These are phyloP conservation scores for Polypedilum pembai DNA, from an alignment of 1,140 invertebrate genomes.

Conservation along the genomic window DNA sequence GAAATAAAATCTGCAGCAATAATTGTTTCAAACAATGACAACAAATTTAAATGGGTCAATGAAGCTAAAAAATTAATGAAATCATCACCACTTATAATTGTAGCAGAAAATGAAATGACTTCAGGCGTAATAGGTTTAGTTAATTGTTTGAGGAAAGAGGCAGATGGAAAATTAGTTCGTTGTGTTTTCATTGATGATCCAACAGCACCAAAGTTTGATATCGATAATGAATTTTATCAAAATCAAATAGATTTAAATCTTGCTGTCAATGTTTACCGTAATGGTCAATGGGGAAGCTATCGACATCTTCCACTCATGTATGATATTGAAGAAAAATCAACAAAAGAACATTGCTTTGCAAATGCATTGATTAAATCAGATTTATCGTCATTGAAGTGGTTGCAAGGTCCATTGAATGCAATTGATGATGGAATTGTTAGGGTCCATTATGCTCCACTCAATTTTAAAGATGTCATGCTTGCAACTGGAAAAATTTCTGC, in stretches of 20 bases:
- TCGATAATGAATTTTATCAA: slow-evolving; percentile 54
- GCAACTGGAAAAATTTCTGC: slow-evolving; percentile 62
- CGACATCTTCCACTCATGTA: slow-evolving; percentile 57
- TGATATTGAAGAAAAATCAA: slow-evolving; percentile 55
- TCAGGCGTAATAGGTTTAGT: slow-evolving; percentile 82
- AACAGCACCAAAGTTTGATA: slow-evolving; percentile 56
- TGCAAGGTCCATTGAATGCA: slow-evolving; percentile 52
- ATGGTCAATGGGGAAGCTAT: slow-evolving; percentile 73
- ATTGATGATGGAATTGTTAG: slow-evolving; percentile 48
- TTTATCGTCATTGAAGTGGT: slow-evolving; percentile 75
- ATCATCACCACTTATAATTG: slow-evolving; percentile 47
- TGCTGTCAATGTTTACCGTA: slow-evolving; percentile 68
- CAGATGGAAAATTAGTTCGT: slow-evolving; percentile 53
- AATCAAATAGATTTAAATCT: slow-evolving; percentile 63
- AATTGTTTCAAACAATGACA: slow-evolving; percentile 34
- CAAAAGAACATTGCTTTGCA: slow-evolving; percentile 59
- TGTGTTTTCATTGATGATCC: slow-evolving; percentile 58
- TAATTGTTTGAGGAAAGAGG: slow-evolving; percentile 64
- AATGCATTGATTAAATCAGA: slow-evolving; percentile 76
- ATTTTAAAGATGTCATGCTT: slow-evolving; percentile 73
- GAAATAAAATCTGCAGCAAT: slow-evolving; percentile 36
- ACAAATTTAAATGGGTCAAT: slow-evolving; percentile 47
- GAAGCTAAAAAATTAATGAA: slow-evolving; percentile 50
- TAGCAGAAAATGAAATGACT: slow-evolving; percentile 51
- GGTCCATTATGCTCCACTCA: slow-evolving; percentile 59